Evolutionary conservation across 2,113 vertebrate species (phyloP).

Genomic region (Grus americana): DNA sequence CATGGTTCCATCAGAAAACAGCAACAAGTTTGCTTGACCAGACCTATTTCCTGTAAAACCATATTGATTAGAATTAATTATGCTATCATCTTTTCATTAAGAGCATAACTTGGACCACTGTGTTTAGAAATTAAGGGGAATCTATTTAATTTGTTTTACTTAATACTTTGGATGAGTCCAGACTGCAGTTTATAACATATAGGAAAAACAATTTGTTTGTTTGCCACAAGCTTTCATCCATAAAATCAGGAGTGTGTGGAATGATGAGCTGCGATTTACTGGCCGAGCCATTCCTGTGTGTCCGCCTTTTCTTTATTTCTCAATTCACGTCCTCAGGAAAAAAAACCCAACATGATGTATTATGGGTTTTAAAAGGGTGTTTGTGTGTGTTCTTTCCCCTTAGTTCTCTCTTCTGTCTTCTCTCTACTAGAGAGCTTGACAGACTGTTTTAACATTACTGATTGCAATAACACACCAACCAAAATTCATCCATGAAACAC

Average conservation of each 20-base stretch:
- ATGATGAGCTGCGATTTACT: background rate
- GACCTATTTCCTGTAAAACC: background rate
- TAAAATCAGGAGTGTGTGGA: background rate
- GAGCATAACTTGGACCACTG: background rate
- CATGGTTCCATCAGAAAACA: background rate
- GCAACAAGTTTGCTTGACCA: background rate
- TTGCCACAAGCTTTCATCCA: background rate
- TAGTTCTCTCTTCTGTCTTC: constrained; percentile 34
- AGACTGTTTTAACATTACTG: constrained; percentile 55
- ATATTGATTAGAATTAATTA: background rate
- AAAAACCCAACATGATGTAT: background rate
- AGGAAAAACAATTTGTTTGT: background rate
- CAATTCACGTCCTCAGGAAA: background rate
- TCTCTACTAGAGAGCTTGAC: constrained; percentile 9
- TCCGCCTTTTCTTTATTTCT: constrained; percentile 26
- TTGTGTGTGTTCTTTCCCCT: background rate
- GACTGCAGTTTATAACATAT: background rate
- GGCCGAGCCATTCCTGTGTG: background rate
- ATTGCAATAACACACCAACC: constrained; percentile 39
- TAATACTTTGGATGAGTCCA: background rate
- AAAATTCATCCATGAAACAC: constrained; percentile 36
- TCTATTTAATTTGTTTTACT: background rate
- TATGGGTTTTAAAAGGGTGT: background rate
- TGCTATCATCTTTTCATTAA: background rate
- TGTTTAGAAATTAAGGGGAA: background rate